Evolutionary conservation across 2,113 vertebrate genomes (phyloP), one percentile per base, ranked within the genome.

Genomic region (Hyaena hyaena): DNA sequence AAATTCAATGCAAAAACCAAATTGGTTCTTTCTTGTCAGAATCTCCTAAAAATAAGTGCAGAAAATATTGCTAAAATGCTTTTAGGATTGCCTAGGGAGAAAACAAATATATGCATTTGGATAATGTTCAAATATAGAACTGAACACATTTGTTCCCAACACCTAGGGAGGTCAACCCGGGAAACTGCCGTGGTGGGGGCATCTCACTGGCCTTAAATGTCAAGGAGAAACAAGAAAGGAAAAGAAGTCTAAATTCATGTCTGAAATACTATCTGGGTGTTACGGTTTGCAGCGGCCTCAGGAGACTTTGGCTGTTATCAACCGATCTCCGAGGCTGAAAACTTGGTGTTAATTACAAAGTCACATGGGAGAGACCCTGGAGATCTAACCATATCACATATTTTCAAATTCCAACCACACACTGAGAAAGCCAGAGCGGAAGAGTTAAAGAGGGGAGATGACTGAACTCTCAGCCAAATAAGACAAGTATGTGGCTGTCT

Each of bases 1-100:
- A 90, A 86, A 93, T 69, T 53, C 73, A 96, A 66, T 1, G 7
- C 2, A 26, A 95, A 97, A 95, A 71, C 16, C 83, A 96, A 98
- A 65, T 35, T 55, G 87, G 73, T 63, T 45, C 35, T 95, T 48
- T 97, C 68, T 96, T 31, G 0, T 96, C 85, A 95, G 48, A 21
- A 79, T 77, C 26, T 4, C 81, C 55, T 76, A 92, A 97, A 98
- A 93, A 83, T 39, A 77, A 10, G 33, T 91, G 82, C 48, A 91
- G 24, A 61, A 68, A 53, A 86, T 43, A 79, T 86, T 33, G 79
- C 35, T 81, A 76, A 96, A 93, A 68, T 50, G 50, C 31, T 21
- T 58, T 45, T 61, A 95, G 85, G 45, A 43, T 61, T 89, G 43
- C 43, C 39, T 45, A 23, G 65, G 58, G 28, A 92, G 68, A 84